Percentiles rank a stretch among this genome's conserved stretches.
Evolutionary conservation across 2,888 invertebrate genomes (phyloP).

Genomic region (Salticus scenicus): DNA sequence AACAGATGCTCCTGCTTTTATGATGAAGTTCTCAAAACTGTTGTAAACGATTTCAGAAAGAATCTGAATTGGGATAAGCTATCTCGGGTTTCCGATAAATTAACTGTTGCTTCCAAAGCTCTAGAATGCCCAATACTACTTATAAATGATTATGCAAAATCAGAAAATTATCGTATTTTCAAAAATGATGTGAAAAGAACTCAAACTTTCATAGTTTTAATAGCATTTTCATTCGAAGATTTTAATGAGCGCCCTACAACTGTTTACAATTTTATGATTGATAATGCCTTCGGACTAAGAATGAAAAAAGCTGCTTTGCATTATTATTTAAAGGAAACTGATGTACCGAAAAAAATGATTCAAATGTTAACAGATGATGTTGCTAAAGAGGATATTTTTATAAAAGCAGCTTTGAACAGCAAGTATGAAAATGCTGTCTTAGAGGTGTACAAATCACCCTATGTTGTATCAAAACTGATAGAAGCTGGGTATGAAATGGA

Average conservation of each 20-base stretch:
- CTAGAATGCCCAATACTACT: not conserved
- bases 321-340: not conserved
- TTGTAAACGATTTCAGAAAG: not conserved
- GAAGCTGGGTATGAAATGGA: not conserved
- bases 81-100: not conserved
- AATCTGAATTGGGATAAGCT: not conserved
- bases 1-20: constrained; percentile 10
- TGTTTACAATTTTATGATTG: not conserved
- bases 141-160: not conserved
- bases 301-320: not conserved
- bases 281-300: not conserved
- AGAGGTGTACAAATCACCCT: not conserved
- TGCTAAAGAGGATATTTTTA: not conserved
- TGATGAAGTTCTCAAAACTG: not conserved
- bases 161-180: not conserved
- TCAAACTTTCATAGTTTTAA: not conserved
- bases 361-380: not conserved
- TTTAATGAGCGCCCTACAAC: not conserved
- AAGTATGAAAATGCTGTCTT: not conserved
- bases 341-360: not conserved
- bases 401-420: not conserved
- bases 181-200: not conserved
- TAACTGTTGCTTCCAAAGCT: not conserved
- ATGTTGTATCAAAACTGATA: not conserved
- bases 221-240: not conserved